Conservation (phyloP, 1,140 invertebrate genomes). For the Homalodisca vitripennis region DNA sequence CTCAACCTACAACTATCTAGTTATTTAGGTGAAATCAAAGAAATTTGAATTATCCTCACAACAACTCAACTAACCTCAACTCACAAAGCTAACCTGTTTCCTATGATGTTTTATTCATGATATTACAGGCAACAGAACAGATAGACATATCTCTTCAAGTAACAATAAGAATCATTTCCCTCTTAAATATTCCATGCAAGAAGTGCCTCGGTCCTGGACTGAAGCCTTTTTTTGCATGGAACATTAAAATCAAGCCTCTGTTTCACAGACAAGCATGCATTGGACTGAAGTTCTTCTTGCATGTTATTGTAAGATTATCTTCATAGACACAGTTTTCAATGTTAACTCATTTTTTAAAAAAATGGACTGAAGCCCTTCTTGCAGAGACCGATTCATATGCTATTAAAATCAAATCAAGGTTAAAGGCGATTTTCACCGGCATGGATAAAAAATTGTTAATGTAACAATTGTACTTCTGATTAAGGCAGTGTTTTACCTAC, state of each 20-base stretch:
- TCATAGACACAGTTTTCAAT: background rate
- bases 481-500: too few species aligned
- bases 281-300: constrained; percentile 7
- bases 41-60: background rate
- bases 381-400: background rate
- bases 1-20: background rate
- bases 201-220: background rate
- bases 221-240: constrained; percentile 7
- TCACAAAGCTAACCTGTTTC: too few species aligned
- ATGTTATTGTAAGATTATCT: background rate
- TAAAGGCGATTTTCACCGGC: too few species aligned
- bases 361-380: background rate
- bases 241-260: background rate
- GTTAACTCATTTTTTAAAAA: background rate
- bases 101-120: too few species aligned
- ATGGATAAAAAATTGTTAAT: too few species aligned
- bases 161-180: background rate
- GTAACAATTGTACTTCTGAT: too few species aligned
- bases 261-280: background rate
- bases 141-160: too few species aligned
- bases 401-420: too few species aligned
- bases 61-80: background rate
- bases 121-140: too few species aligned
- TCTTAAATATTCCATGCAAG: background rate
- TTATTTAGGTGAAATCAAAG: background rate